Evolutionary conservation across 2,113 vertebrate genomes (phyloP).

Genomic region (Hoplias malabaricus): DNA sequence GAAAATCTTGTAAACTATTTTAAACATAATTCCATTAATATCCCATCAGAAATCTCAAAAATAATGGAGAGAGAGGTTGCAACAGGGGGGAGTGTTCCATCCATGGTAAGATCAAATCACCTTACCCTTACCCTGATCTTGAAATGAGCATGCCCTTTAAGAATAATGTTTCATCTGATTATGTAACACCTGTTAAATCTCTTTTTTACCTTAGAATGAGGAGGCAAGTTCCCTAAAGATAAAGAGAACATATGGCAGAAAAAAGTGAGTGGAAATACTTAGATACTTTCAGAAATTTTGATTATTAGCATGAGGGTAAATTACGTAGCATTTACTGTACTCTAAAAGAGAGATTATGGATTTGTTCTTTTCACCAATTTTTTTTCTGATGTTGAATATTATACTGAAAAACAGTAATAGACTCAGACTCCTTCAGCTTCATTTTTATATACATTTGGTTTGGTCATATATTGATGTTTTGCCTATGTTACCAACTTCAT

Average conservation of each 20-base stretch:
- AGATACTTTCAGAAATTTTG: background rate
- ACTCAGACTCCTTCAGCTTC: background rate
- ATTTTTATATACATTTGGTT: background rate
- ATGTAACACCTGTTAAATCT: too few species aligned
- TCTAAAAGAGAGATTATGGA: background rate
- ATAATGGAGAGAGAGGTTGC: conserved; percentile 35
- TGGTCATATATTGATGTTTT: background rate
- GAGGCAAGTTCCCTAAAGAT: conserved; percentile 60
- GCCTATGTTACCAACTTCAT: background rate
- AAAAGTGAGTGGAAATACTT: conserved; percentile 58
- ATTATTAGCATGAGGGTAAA: background rate
- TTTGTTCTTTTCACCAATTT: background rate
- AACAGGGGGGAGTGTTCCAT: conserved; percentile 5
- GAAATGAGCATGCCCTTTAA: background rate
- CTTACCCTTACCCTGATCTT: background rate
- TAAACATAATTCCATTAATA: background rate
- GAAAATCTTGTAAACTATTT: background rate
- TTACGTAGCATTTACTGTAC: background rate
- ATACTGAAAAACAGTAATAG: background rate
- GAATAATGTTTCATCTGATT: background rate
- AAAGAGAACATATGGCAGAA: conserved; percentile 65
- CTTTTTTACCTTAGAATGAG: conserved; percentile 61
- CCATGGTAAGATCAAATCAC: conserved; percentile 43
- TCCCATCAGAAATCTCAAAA: conserved; percentile 35
- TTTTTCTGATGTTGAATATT: background rate